Evolutionary conservation across 2,113 vertebrate species (phyloP), one percentile per base, ranked within the genome.

Genomic region (Lathamus discolor): DNA sequence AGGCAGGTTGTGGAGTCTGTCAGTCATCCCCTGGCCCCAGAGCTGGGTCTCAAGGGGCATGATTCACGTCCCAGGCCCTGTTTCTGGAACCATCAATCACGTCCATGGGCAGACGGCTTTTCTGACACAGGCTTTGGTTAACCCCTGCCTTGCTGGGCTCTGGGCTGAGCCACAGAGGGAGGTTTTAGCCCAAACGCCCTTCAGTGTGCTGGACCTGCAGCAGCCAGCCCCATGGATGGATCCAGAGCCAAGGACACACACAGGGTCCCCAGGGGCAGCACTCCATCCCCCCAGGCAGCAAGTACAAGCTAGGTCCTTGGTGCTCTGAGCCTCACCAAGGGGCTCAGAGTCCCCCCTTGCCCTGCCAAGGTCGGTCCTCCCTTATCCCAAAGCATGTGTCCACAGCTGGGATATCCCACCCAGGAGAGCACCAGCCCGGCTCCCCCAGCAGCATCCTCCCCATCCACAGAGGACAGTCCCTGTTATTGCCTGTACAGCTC

Each of bases 351-450:
- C 10, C 13, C 24, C 43, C 29, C 28, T 83, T 49, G 35, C 12
- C 44, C 54, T 69, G 68, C 63, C 92, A 90, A 93, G 75, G 90
- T 94, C 85, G 76, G 33, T 57, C 64, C 33, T 83, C 49, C 49
- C 27, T 67, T 44, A 37, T 25, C 76, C 49, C 51, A 57, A 6
- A 39, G 11, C 67, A 55, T 4, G 62, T 48, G 57, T 46, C 70
- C 67, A 39, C 48, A 63, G 48, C 63, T 1, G 10, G 61, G 49
- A 67, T 59, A 78, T 54, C 86, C 69, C 93, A n/a, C 44, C 33
- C 80, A 62, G 76, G 54, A 74, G 33, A 86, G 80, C 39, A 52
- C 22, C 80, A 93, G 6, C 52, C 55, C 19, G 31, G 9, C 10
- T 5, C 33, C 33, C 1, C 0, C 78, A 80, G 63, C 63, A 83